Evolutionary conservation across 2,797 vertebrate species (phyloP), one percentile per base, ranked within the genome.

Genomic region (Danionella dracula): DNA sequence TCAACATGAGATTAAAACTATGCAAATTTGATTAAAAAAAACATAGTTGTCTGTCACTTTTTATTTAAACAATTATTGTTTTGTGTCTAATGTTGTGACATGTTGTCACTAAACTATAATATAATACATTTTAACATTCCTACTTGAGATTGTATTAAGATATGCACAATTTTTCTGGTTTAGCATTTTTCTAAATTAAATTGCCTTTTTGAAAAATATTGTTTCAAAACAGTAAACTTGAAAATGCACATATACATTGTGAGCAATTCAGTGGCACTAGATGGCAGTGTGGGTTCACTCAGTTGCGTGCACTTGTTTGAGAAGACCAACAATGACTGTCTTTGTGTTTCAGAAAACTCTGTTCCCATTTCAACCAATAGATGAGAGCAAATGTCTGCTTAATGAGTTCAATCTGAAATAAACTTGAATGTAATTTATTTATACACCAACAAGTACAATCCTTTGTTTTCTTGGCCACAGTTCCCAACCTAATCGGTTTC

Each of bases 231-330:
- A 27, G 3, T 3, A 21, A 8, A 3, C 6, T 5, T 51, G 2
- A 40, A n/a, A 12, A 20, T 13, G 16, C 11, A 7, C 19, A 5
- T 4, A 23, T 54, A 7, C 10, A 27, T 35, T 34, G 6, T 10
- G 13, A 35, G 40, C 17, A 19, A n/a, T 19, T 34, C 32, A 8
- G 10, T 57, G 71, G 79, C 89, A 89, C 88, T 89, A 91, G 89
- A 87, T 90, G 89, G 89, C 89, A 87, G 85, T 91, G 76, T 89
- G 69, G 84, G 83, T 82, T 76, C 84, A 75, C 74, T 71, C 68
- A 79, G 60, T 9, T 13, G 42, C 13, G 41, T 23, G 21, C 9
- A 11, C 32, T 59, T 17, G 17, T 23, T 32, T 23, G 48, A 50
- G 13, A 29, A 40, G 8, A 1, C 37, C 6, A 38, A 16, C 15